These are phyloP conservation scores for Conopomorpha cramerella DNA, from an alignment of 1,140 invertebrate genomes.

Conservation along the genomic window DNA sequence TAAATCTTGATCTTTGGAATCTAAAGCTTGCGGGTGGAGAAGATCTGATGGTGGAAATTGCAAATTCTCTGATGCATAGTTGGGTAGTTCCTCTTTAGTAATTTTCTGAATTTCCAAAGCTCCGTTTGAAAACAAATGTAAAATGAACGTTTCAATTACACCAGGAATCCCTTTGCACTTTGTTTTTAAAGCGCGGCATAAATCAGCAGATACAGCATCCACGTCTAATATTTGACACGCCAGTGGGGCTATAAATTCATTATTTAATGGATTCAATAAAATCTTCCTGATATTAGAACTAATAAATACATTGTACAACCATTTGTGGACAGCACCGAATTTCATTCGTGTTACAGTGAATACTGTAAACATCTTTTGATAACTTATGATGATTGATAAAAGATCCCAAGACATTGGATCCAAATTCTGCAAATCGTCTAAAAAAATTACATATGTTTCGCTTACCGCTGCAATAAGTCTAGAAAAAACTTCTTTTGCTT, in stretches of 20 bases:
- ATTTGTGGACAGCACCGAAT: slow-evolving; percentile 25
- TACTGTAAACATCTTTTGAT: slow-evolving; percentile 28
- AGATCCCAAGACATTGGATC: slow-evolving; percentile 41
- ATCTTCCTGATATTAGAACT: slow-evolving; percentile 35
- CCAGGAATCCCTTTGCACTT: slow-evolving; percentile 52
- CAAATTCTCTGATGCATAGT: slow-evolving; percentile 21
- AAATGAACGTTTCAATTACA: slow-evolving; percentile 42
- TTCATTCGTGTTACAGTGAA: slow-evolving; percentile 33
- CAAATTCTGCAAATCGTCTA: slow-evolving; percentile 46
- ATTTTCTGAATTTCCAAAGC: slow-evolving; percentile 32
- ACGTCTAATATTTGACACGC: slow-evolving; percentile 55
- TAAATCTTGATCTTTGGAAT: slow-evolving; percentile 19
- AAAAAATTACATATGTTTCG: slow-evolving; percentile 27
- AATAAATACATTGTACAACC: slow-evolving; percentile 37
- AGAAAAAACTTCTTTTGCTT: slow-evolving; percentile 30
- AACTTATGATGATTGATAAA: slow-evolving; percentile 27
- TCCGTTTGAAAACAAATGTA: slow-evolving; percentile 51
- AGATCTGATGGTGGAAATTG: slow-evolving; percentile 25
- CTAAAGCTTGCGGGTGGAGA: slow-evolving; percentile 28
- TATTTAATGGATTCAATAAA: slow-evolving; percentile 23
- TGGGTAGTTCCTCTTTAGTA: slow-evolving; percentile 14
- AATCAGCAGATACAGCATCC: slow-evolving; percentile 36
- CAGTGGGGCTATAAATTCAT: slow-evolving; percentile 29
- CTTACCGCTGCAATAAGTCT: slow-evolving; percentile 24
- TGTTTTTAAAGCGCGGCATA: slow-evolving; percentile 33